Evolutionary conservation across 2,888 invertebrate species (phyloP), one percentile per base, ranked within the genome.

Genomic region (Hedya salicella): DNA sequence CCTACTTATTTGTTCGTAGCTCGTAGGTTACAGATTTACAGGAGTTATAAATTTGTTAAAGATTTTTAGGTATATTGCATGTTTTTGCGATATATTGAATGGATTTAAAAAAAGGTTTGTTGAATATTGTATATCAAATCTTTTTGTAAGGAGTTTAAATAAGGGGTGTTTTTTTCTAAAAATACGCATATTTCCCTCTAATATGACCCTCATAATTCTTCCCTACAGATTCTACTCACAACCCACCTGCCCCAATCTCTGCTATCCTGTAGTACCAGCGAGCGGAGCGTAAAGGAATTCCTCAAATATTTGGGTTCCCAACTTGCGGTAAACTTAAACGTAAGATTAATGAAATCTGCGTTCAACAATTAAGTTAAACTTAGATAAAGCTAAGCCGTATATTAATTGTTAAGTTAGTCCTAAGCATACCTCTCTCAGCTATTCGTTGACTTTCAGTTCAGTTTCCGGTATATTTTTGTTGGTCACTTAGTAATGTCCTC

Each of bases 341-440:
- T 21, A 8, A 56, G 56, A 57, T 64, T 62, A 50, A 65, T 49
- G 63, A 40, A 39, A 63, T 49, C 30, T 56, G 49, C 56, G 42
- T 21, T 19, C 53, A 54, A 50, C 49, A 64, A 64, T 57, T 42
- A 57, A 50, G 25, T 52, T 49, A 14, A 17, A 50, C 42, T n/a
- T 49, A 63, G 32, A 36, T 44, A 59, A 50, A 36, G 50, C 46
- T 25, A 36, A 56, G 56, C 42, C 50, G 11, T 52, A 62, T 62
- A 62, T 53, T 53, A 53, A 36, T 53, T 56, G 40, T 54, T 56
- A 16, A 32, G 39, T 39, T 11, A 42, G 36, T 42, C 21, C 32
- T n/a, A 16, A 25, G 16, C 53, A 13, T 52, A 25, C 30, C 50
- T 48, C 14, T 40, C 54, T 53, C 60, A 56, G 62, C 63, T 36